phyloP scores from a whole-genome alignment of 2,797 vertebrate species.

The Anabacerthia variegaticeps region DNA sequence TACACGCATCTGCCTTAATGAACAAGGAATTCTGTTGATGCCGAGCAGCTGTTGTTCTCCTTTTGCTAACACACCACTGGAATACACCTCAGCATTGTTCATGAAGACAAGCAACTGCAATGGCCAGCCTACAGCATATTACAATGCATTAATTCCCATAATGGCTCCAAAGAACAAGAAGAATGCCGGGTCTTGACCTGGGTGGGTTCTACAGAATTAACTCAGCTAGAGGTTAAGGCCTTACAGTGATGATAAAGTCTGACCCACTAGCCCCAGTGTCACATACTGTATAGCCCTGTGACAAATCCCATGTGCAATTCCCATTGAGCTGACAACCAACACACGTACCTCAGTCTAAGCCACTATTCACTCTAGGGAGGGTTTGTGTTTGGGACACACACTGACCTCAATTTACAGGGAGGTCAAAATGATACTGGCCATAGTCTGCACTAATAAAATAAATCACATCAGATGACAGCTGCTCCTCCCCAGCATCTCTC shows the following conservation, averaged over 20 bases:
- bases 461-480: constrained; percentile 66
- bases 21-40: not conserved
- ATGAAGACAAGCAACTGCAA: not conserved
- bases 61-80: not conserved
- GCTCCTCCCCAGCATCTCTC: constrained; percentile 46
- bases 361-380: constrained; percentile 29
- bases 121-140: not conserved
- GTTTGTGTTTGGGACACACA: constrained; percentile 54
- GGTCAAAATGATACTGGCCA: constrained; percentile 61
- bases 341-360: constrained; percentile 9
- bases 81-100: not conserved
- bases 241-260: constrained; percentile 49
- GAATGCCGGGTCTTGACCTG: constrained; percentile 67
- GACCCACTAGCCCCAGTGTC: constrained; percentile 60
- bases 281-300: constrained; percentile 53
- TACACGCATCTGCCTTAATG: not conserved
- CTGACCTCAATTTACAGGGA: constrained; percentile 76
- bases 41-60: not conserved
- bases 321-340: constrained; percentile 65
- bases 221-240: constrained; percentile 33
- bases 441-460: constrained; percentile 58
- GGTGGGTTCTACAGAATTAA: constrained; percentile 52
- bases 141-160: not conserved
- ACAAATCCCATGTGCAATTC: constrained; percentile 73
- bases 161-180: constrained; percentile 43